These are phyloP conservation scores for Lordiphosa stackelbergi DNA, from an alignment of 1,140 invertebrate species.

Conservation along the genomic window DNA sequence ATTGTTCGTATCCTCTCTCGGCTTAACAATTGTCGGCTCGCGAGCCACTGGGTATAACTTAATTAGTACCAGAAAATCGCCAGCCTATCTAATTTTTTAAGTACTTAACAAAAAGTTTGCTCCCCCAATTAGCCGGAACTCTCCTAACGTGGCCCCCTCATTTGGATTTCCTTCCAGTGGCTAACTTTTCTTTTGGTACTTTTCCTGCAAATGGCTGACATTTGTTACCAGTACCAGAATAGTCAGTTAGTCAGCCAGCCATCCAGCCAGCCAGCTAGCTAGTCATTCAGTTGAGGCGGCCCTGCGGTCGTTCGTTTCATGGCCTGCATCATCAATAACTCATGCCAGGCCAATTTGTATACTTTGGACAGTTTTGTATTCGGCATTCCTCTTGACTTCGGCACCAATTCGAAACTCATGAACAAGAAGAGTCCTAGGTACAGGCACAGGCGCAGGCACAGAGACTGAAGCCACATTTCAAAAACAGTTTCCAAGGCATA, in stretches of 20 bases:
- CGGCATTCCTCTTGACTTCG: constrained; percentile 36
- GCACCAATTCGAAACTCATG: constrained; percentile 47
- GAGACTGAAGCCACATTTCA: constrained; percentile 68
- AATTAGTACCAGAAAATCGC: too few species aligned
- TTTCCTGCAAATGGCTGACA: constrained; percentile 52
- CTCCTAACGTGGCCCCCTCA: constrained; percentile 21
- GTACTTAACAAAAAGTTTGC: constrained; percentile 26
- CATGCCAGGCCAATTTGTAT: constrained; percentile 72
- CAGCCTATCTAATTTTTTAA: not conserved
- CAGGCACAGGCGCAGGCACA: constrained; percentile 7
- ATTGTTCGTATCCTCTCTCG: too few species aligned
- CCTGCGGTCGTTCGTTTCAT: constrained; percentile 67
- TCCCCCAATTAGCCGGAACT: constrained; percentile 4
- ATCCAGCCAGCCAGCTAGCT: constrained; percentile 31
- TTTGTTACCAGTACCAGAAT: constrained; percentile 51
- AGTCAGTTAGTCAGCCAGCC: constrained; percentile 19
- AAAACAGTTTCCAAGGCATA: constrained; percentile 74
- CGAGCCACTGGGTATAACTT: too few species aligned
- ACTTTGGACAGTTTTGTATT: constrained; percentile 72
- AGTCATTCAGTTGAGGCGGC: constrained; percentile 15
- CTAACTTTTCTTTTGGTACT: constrained; percentile 31
- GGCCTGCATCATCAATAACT: constrained; percentile 72
- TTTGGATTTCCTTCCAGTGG: constrained; percentile 14
- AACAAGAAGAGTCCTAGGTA: constrained; percentile 29
- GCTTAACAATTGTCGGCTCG: too few species aligned